These are phyloP conservation scores for Aegithalos caudatus DNA, from an alignment of 2,113 vertebrate species.

Conservation along the genomic window DNA sequence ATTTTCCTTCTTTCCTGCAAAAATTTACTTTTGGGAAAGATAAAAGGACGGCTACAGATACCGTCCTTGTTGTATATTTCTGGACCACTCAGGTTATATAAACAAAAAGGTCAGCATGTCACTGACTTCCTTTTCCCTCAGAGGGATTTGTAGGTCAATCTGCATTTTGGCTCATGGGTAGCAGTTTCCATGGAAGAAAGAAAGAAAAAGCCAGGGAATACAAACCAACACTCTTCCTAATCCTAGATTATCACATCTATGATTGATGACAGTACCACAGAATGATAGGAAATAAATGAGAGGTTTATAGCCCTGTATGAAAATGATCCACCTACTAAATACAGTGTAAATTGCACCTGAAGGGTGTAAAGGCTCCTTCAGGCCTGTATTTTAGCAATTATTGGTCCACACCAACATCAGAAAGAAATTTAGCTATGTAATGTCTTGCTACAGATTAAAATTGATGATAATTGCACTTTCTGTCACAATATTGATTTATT, in stretches of 20 bases:
- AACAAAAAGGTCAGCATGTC: background rate
- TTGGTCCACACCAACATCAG: accelerated
- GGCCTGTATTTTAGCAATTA: accelerated
- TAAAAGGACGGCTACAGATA: accelerated
- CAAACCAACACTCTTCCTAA: accelerated
- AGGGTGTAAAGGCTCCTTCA: background rate
- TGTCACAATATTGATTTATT: background rate
- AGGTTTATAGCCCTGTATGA: background rate
- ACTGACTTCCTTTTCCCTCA: background rate
- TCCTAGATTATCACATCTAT: background rate
- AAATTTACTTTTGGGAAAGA: background rate
- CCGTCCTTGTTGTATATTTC: accelerated
- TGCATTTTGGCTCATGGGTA: background rate
- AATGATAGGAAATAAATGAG: background rate
- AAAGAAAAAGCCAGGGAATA: background rate
- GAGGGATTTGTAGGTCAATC: accelerated
- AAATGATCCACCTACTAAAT: background rate
- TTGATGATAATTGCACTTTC: background rate
- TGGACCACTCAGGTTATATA: background rate
- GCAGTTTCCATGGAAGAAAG: background rate
- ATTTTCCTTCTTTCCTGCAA: background rate
- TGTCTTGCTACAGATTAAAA: background rate
- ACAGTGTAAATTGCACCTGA: background rate
- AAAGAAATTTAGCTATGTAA: background rate
- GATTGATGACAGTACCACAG: background rate